Evolutionary conservation across 2,113 vertebrate genomes (phyloP).

Genomic region (Rhabdomys dilectus): DNA sequence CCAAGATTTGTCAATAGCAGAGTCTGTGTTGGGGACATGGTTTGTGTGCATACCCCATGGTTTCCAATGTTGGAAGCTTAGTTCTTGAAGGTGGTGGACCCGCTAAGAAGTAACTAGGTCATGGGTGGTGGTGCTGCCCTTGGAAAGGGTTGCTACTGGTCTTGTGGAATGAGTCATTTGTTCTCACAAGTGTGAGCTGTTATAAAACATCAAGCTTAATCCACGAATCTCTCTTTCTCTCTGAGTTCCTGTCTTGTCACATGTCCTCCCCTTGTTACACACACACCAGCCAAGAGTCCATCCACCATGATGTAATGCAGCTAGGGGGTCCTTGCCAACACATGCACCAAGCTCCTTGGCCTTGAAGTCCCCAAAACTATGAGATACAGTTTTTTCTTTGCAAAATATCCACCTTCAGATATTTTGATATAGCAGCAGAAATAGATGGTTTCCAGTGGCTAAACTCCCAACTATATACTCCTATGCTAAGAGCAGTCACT

Average conservation of each 20-base stretch:
- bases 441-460: neutral
- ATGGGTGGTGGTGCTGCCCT: neutral
- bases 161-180: conserved; percentile 52
- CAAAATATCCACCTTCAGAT: neutral
- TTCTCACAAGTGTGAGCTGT: neutral
- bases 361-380: neutral
- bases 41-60: neutral
- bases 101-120: conserved; percentile 20
- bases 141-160: conserved; percentile 17
- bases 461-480: neutral
- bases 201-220: neutral
- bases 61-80: neutral
- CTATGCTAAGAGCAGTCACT: neutral
- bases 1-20: neutral
- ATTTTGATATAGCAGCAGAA: neutral
- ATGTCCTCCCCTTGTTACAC: neutral
- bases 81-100: neutral
- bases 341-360: neutral
- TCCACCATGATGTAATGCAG: neutral
- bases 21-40: neutral
- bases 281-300: neutral
- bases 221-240: neutral
- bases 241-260: neutral
- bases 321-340: no score
- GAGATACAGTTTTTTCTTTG: neutral